phyloP scores from a whole-genome alignment of 1,140 invertebrate species.

The Nilaparvata lugens region DNA sequence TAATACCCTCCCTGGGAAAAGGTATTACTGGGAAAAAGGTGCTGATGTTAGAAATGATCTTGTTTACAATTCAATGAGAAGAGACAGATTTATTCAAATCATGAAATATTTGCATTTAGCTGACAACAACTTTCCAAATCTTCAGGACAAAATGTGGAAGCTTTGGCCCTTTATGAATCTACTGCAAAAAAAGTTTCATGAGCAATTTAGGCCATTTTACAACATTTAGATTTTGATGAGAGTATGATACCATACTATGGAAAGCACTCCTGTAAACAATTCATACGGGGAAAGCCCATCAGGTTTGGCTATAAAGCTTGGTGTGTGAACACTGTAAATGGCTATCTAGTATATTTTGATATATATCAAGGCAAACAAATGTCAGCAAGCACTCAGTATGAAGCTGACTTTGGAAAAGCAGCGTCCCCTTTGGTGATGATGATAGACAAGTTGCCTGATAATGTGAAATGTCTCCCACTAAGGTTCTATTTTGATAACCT shows the following conservation, averaged over 20 bases:
- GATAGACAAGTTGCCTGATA: constrained; percentile 22
- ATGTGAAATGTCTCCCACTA: constrained; percentile 13
- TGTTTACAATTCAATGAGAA: constrained; percentile 15
- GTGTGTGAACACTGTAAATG: constrained; percentile 19
- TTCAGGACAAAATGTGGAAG: constrained; percentile 18
- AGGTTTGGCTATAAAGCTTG: constrained; percentile 24
- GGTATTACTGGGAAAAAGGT: constrained; percentile 22
- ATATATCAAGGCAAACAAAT: constrained; percentile 29
- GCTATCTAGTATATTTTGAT: constrained; percentile 28
- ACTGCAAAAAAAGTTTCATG: constrained; percentile 16
- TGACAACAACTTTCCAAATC: constrained; percentile 14
- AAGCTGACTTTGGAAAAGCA: constrained; percentile 26
- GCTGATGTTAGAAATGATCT: constrained; percentile 17
- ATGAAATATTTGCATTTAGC: constrained; percentile 13
- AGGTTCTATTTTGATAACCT: constrained; percentile 29
- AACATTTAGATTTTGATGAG: constrained; percentile 22
- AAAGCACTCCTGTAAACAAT: constrained; percentile 27
- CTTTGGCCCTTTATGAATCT: constrained; percentile 14
- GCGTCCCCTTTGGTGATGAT: constrained; percentile 23
- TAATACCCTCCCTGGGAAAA: constrained; percentile 15
- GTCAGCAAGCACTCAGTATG: constrained; percentile 16
- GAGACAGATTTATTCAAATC: constrained; percentile 15
- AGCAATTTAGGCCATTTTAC: constrained; percentile 25
- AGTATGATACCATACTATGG: constrained; percentile 29
- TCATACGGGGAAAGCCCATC: constrained; percentile 26